Evolutionary conservation across 1,140 invertebrate genomes (phyloP).

Genomic region (Eupeodes corollae): DNA sequence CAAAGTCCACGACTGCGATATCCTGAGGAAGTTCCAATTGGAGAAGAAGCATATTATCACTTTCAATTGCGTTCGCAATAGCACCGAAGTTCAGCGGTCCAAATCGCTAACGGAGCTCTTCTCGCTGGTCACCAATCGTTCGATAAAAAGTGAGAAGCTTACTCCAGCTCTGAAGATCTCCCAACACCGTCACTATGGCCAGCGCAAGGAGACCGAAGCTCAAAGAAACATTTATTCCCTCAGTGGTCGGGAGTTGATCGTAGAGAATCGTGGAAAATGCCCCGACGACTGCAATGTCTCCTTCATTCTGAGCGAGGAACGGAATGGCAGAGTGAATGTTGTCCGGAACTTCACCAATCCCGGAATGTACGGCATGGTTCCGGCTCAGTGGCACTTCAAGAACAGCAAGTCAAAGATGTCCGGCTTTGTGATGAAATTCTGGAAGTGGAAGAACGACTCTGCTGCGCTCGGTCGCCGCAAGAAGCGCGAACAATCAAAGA

Average conservation of each 20-base stretch:
- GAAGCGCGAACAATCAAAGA: slow-evolving; percentile 7
- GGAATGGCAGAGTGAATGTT: slow-evolving; percentile 41
- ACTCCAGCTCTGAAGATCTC: slow-evolving; percentile 19
- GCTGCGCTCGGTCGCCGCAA: slow-evolving; percentile 3
- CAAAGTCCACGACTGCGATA: slow-evolving; percentile 40
- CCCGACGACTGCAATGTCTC: slow-evolving; percentile 50
- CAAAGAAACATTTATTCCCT: slow-evolving; percentile 44
- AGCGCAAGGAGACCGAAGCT: slow-evolving; percentile 42
- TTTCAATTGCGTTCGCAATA: slow-evolving; percentile 42
- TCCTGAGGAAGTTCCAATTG: slow-evolving; percentile 36
- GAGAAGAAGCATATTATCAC: slow-evolving; percentile 26
- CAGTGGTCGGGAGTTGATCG: slow-evolving; percentile 44
- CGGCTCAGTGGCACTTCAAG: slow-evolving; percentile 49
- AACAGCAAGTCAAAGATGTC: slow-evolving; percentile 45
- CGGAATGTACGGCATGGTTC: slow-evolving; percentile 53
- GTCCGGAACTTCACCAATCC: slow-evolving; percentile 46
- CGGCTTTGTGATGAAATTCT: slow-evolving; percentile 68
- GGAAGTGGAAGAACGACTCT: slow-evolving; percentile 50
- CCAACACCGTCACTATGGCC: slow-evolving; percentile 38
- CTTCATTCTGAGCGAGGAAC: slow-evolving; percentile 48
- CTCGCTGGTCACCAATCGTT: slow-evolving; percentile 36
- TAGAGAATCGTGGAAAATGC: slow-evolving; percentile 53
- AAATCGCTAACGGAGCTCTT: slow-evolving; percentile 35
- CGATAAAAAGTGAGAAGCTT: slow-evolving; percentile 17
- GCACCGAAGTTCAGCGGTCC: slow-evolving; percentile 23